Conservation (phyloP, 2,888 invertebrate species). For the Aspidiotus rigidus region DNA sequence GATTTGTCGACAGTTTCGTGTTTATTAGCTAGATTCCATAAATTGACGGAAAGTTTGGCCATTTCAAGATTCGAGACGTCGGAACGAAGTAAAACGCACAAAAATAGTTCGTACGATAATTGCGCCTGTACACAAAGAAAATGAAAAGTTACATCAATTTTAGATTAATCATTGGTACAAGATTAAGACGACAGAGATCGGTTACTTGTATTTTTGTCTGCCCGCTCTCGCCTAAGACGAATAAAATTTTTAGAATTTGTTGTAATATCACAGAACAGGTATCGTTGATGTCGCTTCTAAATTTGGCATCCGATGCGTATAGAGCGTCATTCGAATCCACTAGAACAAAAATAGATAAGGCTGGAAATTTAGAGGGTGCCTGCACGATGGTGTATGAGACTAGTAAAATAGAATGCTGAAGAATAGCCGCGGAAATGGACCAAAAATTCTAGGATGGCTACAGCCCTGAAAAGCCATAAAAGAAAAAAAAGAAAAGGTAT, state of each 20-base stretch:
- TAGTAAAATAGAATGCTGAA: too few relatives aligned
- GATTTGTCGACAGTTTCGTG: constrained; percentile 51
- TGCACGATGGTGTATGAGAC: too few relatives aligned
- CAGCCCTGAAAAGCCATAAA: too few relatives aligned
- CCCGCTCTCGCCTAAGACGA: constrained; percentile 53
- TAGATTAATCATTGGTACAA: neutral
- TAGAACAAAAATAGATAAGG: constrained; percentile 43
- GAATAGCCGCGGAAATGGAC: too few relatives aligned
- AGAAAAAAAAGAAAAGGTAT: too few relatives aligned
- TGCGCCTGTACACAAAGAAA: constrained; percentile 45
- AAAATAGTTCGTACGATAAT: constrained; percentile 64
- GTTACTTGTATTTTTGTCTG: constrained; percentile 55
- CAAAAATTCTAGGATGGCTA: too few relatives aligned
- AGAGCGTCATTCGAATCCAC: constrained; percentile 88
- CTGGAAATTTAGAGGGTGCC: too few relatives aligned
- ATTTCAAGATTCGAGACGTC: constrained; percentile 55
- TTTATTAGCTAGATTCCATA: constrained; percentile 73
- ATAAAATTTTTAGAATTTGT: constrained; percentile 61
- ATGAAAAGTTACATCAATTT: neutral
- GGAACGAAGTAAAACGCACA: constrained; percentile 56
- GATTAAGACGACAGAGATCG: constrained; percentile 2
- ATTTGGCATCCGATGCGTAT: constrained; percentile 82
- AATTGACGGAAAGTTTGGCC: constrained; percentile 61
- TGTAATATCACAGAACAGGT: constrained; percentile 67
- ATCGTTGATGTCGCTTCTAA: constrained; percentile 57